These are phyloP conservation scores for Todus mexicanus DNA, from an alignment of 2,797 vertebrate genomes.

Conservation along the genomic window DNA sequence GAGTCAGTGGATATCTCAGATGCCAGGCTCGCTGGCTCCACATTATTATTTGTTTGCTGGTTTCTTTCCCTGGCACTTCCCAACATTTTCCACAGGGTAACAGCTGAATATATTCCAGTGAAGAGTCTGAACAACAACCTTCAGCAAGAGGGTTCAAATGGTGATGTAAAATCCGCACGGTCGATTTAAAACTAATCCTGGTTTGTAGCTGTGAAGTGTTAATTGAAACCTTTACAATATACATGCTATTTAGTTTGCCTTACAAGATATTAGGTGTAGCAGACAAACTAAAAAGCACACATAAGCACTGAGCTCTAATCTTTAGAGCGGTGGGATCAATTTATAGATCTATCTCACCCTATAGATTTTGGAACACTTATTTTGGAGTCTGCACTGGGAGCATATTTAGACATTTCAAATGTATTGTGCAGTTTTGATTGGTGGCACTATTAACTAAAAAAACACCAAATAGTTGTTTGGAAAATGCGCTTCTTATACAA, in stretches of 20 bases:
- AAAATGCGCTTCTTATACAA: background rate
- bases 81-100: conserved; percentile 25
- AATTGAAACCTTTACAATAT: background rate
- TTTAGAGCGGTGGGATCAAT: background rate
- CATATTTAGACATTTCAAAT: background rate
- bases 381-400: background rate
- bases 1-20: background rate
- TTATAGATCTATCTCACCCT: background rate
- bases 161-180: background rate
- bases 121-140: conserved; percentile 16
- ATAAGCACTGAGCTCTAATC: background rate
- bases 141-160: conserved; percentile 23
- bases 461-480: background rate
- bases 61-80: background rate
- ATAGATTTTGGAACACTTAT: background rate
- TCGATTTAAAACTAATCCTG: background rate
- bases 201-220: background rate
- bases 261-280: background rate
- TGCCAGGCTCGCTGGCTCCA: background rate
- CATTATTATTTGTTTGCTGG: background rate
- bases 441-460: background rate
- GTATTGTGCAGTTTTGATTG: background rate
- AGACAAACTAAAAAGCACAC: background rate
- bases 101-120: background rate
- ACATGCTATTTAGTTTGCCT: background rate